Conservation (phyloP, 37 sponge, comb jelly and placozoan species). For the Hormiphora californensis region DNA sequence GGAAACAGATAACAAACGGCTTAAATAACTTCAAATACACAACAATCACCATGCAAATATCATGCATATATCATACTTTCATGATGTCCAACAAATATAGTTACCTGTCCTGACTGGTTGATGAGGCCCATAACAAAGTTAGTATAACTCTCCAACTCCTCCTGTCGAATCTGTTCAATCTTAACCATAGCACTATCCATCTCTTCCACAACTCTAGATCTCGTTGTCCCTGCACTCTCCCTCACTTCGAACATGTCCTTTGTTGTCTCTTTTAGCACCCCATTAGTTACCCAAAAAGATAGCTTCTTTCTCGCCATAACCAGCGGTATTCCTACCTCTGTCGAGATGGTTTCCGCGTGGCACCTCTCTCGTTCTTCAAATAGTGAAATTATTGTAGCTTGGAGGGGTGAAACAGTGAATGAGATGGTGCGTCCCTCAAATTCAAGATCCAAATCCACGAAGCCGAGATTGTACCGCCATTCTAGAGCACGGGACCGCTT, state of each 20-base stretch:
- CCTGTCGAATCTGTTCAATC: constrained; percentile 32
- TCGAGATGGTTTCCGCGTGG: constrained; percentile 41
- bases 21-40: neutral
- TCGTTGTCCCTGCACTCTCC: neutral
- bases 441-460: constrained; percentile 73
- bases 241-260: constrained; percentile 64
- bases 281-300: constrained; percentile 76
- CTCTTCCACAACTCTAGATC: neutral
- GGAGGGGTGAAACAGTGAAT: constrained; percentile 74
- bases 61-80: neutral
- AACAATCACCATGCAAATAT: neutral
- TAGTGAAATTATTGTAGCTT: constrained; percentile 70
- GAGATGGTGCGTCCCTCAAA: constrained; percentile 59
- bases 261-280: constrained; percentile 65
- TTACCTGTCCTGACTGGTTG: constrained; percentile 54
- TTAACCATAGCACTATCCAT: constrained; percentile 54
- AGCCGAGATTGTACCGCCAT: constrained; percentile 75
- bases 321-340: constrained; percentile 51
- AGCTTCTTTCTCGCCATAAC: constrained; percentile 66
- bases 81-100: neutral
- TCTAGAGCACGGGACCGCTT: constrained; percentile 81
- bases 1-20: neutral
- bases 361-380: constrained; percentile 66
- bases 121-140: constrained; percentile 49
- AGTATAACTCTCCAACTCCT: constrained; percentile 50